phyloP scores from a whole-genome alignment of 2,113 vertebrate genomes.

The Columba livia region DNA sequence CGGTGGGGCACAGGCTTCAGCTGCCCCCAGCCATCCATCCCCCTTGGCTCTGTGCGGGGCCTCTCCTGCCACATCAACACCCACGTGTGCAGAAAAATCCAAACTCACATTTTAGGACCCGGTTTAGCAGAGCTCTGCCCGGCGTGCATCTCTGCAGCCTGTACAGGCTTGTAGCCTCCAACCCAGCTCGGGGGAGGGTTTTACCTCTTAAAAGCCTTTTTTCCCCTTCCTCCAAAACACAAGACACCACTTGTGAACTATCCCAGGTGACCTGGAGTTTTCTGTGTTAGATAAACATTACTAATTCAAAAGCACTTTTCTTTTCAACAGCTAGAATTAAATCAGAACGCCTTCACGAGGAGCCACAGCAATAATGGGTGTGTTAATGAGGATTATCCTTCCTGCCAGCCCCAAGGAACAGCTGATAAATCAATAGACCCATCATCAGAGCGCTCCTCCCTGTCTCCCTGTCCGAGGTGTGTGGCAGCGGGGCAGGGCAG shows the following conservation, averaged over 20 bases:
- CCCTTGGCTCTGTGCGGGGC: not conserved
- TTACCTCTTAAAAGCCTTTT: not conserved
- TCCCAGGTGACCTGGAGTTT: slow-evolving; percentile 22
- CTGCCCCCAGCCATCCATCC: not conserved
- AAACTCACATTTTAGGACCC: not conserved
- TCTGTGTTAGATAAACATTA: not conserved
- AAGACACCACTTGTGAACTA: not conserved
- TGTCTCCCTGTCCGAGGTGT: accelerated
- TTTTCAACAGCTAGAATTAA: slow-evolving; percentile 2
- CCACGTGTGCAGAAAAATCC: not conserved
- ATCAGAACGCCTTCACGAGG: not conserved
- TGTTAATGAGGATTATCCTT: slow-evolving; percentile 50
- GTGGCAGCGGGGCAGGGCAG: not conserved
- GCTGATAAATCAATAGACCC: not conserved
- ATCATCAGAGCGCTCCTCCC: not conserved
- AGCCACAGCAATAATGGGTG: not conserved
- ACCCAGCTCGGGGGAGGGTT: not conserved
- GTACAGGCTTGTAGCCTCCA: not conserved
- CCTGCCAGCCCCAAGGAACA: not conserved
- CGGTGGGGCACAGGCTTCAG: accelerated
- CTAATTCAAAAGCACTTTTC: slow-evolving; percentile 34
- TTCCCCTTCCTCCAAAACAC: not conserved
- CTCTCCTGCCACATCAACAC: not conserved
- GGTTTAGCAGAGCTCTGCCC: not conserved
- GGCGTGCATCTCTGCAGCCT: not conserved